Base-by-base conservation (phyloP, 2,888 invertebrate genomes). In the Ephialtes manifestator region DNA sequence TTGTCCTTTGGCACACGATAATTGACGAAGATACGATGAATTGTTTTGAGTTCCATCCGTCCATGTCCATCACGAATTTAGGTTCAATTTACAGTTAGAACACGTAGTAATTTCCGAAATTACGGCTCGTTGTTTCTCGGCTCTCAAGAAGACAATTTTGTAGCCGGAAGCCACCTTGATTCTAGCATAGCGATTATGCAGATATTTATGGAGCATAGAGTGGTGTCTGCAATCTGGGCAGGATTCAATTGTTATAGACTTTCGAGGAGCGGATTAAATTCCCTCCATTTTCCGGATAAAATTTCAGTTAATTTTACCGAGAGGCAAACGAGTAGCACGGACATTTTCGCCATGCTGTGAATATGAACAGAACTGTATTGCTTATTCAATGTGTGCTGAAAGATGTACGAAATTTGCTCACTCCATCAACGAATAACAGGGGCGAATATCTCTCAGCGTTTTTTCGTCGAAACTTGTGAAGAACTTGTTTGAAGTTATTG, bases 1-100 rank as follows among this genome's bases (percentile, higher is more conserved):
- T 65, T 65, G 65, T 39, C 65, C 65, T 65, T 60, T 43, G 65
- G 39, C 39, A 65, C 39, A 13, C 39, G 65, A 39, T 65, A 65
- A 65, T 65, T 39, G 39, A 65, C 39, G 65, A 39, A 39, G 39
- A 11, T 10, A 39, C 65, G 65, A 65, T 39, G 39, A 65, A 65
- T 39, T 39, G 39, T 39, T 65, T 39, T 13, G 20, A 39, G 65
- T 65, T 11, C 10, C 60, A 65, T 20, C 11, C 39, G 65, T 65
- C 20, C 24, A 13, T 58, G 24, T 28, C 13, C 35, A 18, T 63
- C 15, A 11, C 4, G 15, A 15, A 31, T 28, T 60, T 28, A 43
- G 7, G 13, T 20, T 65, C 39, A 7, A 39, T 11, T 20, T 20
- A 20, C 20, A 18, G 18, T 20, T 2, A 10, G 8, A 18, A 20